Evolutionary conservation across 2,113 vertebrate genomes (phyloP), one percentile per base, ranked within the genome.

Genomic region (Apteryx mantelli): DNA sequence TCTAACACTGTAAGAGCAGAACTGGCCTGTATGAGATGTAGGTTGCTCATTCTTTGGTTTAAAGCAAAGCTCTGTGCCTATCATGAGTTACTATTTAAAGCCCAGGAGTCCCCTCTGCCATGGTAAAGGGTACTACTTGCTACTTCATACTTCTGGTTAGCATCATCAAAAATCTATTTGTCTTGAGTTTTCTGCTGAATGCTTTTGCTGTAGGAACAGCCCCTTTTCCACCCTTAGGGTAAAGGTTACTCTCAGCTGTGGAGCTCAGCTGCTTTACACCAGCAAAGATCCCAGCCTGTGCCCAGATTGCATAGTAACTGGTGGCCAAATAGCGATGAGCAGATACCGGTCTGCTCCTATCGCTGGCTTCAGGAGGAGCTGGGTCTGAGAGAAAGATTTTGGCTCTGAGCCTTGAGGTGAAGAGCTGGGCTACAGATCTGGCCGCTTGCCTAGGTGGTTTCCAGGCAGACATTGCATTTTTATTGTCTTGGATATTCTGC

Each of bases 391-490:
- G 91, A 78, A 97, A 78, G 55, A 93, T 89, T 93, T 96, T 97
- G 96, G 95, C 97, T 91, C 70, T 52, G 38, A 91, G 95, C 95
- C 91, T 89, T 75, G 91, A 96, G 85, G 96, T 95, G 94, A 94
- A 91, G 71, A 93, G 79, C 94, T 94, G 76, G 88, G 74, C 91
- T 96, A 78, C 53, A 70, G 91, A 88, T 93, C 89, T 96, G 97
- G 95, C 94, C 0, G 22, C 64, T 87, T 95, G 97, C 96, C 96
- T 95, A 71, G n/a, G 89, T 93, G 93, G 93, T 95, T 97, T 97
- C 97, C 96, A 97, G 97, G 97, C 96, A 97, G 96, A 96, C 93
- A 80, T 64, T 95, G 87, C 87, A 83, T 97, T 97, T 97, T 95
- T 95, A 95, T 95, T 96, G 84, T 94, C 78, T 95, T 88, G 66